Percentiles rank a stretch among this genome's conserved stretches.
Conservation (phyloP, 2,113 vertebrate genomes). For the Megalops atlanticus region DNA sequence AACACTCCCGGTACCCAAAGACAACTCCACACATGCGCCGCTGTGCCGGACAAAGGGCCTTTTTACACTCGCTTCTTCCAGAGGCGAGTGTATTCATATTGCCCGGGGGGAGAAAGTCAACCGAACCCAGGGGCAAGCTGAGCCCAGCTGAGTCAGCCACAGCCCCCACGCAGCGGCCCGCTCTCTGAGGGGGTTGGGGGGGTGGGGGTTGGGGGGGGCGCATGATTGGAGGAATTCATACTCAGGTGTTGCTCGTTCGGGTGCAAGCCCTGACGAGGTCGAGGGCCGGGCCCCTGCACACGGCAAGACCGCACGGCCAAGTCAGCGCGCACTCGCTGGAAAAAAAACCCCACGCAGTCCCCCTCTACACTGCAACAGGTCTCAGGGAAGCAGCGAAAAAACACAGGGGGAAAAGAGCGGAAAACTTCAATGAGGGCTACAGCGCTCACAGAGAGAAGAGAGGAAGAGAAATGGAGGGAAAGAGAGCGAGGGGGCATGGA, state of each 20-base stretch:
- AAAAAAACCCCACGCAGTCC: slow-evolving; percentile 29
- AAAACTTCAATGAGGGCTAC: too few relatives aligned
- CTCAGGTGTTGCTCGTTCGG: neutral
- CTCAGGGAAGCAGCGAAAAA: neutral
- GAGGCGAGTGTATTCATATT: slow-evolving; percentile 35
- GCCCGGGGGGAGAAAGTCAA: neutral
- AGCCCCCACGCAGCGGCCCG: too few relatives aligned
- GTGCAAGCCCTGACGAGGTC: neutral
- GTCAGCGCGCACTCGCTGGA: neutral
- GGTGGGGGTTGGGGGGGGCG: too few relatives aligned
- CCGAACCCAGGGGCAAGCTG: too few relatives aligned
- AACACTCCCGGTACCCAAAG: neutral
- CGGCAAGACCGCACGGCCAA: neutral
- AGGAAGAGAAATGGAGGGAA: slow-evolving; percentile 51
- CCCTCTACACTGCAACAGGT: slow-evolving; percentile 46
- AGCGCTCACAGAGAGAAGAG: slow-evolving; percentile 47
- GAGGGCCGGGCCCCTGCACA: neutral
- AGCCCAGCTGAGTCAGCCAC: slow-evolving; percentile 46
- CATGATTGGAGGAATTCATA: neutral
- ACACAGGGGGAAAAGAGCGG: neutral
- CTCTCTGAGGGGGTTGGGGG: too few relatives aligned
- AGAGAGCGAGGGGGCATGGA: slow-evolving; percentile 39
- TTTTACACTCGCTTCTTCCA: slow-evolving; percentile 27
- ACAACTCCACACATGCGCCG: slow-evolving; percentile 23
- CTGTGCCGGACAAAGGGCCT: slow-evolving; percentile 31